phyloP scores from a whole-genome alignment of 2,113 vertebrate species.

The Lonchura striata region DNA sequence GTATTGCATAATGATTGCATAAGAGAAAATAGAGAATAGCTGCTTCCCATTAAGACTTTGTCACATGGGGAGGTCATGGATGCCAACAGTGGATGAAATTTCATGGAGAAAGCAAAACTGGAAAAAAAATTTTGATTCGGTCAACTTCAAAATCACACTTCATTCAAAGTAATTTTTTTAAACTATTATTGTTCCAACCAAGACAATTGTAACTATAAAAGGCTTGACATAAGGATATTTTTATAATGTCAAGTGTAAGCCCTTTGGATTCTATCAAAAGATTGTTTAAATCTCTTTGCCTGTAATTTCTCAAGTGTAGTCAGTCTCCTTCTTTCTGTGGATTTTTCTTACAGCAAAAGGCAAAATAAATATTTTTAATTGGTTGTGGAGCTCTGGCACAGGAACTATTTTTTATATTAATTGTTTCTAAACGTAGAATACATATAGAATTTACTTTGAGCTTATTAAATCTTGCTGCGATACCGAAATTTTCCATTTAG shows the following conservation, averaged over 20 bases:
- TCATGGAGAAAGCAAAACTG: slow-evolving; percentile 26
- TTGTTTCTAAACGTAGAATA: slow-evolving; percentile 45
- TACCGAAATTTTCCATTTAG: slow-evolving; percentile 45
- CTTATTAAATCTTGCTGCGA: slow-evolving; percentile 46
- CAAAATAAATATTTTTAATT: background rate
- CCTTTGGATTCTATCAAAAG: slow-evolving; percentile 1
- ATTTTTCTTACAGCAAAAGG: background rate
- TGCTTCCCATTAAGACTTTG: slow-evolving; percentile 47
- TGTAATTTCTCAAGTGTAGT: background rate
- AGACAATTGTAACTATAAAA: background rate
- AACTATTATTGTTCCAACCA: background rate
- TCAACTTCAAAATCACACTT: slow-evolving; percentile 24
- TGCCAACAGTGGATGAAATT: slow-evolving; percentile 49
- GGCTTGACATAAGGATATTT: slow-evolving; percentile 5
- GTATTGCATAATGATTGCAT: slow-evolving; percentile 59
- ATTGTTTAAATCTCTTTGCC: background rate
- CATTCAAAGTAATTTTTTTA: background rate
- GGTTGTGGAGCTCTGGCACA: background rate
- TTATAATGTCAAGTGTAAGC: background rate
- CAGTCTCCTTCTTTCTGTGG: background rate
- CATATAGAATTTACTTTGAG: slow-evolving; percentile 19
- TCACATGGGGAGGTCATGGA: slow-evolving; percentile 46
- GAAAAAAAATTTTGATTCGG: background rate
- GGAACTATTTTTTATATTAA: slow-evolving; percentile 23
- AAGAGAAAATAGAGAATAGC: slow-evolving; percentile 49